Percentiles rank a stretch among this genome's conserved stretches.
Evolutionary conservation across 2,797 vertebrate genomes (phyloP).

Genomic region (Limnodromus scolopaceus): DNA sequence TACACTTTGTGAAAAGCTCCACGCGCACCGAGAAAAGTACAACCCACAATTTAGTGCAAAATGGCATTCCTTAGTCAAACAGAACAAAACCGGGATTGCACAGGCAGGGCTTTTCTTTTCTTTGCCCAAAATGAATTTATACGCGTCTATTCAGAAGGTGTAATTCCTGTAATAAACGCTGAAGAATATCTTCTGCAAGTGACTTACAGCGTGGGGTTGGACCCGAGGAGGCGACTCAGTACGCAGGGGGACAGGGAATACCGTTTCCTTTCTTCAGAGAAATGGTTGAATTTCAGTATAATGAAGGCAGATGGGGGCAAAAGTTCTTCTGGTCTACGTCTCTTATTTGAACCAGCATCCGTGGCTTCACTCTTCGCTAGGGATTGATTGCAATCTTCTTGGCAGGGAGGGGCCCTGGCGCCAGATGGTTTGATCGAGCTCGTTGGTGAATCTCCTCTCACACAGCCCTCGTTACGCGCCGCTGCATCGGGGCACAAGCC

Average conservation of each 20-base stretch:
- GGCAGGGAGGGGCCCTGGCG: neutral
- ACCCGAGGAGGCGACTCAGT: neutral
- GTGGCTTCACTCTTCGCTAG: accelerated
- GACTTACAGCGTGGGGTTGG: neutral
- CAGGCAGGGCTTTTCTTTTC: neutral
- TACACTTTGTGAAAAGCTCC: neutral
- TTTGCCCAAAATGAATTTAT: neutral
- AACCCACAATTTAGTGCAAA: neutral
- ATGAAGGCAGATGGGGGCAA: neutral
- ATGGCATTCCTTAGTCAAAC: neutral
- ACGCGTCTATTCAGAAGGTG: neutral
- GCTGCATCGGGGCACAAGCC: neutral
- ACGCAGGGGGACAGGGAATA: neutral
- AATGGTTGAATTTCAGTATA: neutral
- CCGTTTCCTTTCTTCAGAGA: neutral
- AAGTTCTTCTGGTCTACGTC: neutral
- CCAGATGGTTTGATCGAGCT: neutral
- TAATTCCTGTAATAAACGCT: neutral
- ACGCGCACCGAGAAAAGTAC: neutral
- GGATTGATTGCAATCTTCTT: neutral
- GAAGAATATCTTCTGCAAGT: neutral
- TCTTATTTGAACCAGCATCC: neutral
- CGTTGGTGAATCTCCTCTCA: neutral
- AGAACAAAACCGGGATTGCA: neutral
- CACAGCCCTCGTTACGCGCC: too few species aligned